Evolutionary conservation across 2,797 vertebrate genomes (phyloP), one percentile per base, ranked within the genome.

Genomic region (Tachyglossus aculeatus): DNA sequence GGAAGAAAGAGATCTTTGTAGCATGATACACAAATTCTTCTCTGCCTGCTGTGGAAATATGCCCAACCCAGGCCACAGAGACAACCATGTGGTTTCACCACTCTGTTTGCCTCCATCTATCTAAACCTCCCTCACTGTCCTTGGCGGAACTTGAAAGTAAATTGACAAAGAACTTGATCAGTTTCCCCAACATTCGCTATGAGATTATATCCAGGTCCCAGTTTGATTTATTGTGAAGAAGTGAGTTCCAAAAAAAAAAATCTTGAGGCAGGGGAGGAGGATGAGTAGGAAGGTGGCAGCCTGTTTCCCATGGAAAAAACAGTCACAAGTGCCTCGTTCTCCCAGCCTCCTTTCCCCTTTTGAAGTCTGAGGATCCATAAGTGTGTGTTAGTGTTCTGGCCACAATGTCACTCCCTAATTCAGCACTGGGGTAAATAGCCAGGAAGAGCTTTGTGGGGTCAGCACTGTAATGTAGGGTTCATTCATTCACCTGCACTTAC

Each of bases 101-200:
- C 5, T 24, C 36, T 61, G 24, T 22, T 19, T 63, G 10, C 65
- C 78, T 81, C n/a, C 57, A 74, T 62, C 76, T 34, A 25, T 58
- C 24, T 57, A 52, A 79, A 66, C 68, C 74, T 50, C 13, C 41
- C 62, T 63, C 53, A 12, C 29, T 5, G 22, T 34, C 60, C 56
- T 61, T 45, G 74, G 79, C 40, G 61, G 51, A 33, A 44, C 69
- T 71, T 80, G 74, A 74, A 78, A 84, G 34, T 4, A 74, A 59
- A 69, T 52, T 69, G 55, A 37, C 64, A 53, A 74, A 85, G 44
- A 41, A 27, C 51, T 77, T 77, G 78, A 1, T 31, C 1, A 0
- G 18, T 76, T 40, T 62, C 24, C 29, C 18, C 33, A 83, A n/a
- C 14, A 29, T 32, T 31, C 12, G 27, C 58, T 34, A 32, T 22